Conservation (phyloP, 2,888 invertebrate species). For the Hirtodrosophila duncani region DNA sequence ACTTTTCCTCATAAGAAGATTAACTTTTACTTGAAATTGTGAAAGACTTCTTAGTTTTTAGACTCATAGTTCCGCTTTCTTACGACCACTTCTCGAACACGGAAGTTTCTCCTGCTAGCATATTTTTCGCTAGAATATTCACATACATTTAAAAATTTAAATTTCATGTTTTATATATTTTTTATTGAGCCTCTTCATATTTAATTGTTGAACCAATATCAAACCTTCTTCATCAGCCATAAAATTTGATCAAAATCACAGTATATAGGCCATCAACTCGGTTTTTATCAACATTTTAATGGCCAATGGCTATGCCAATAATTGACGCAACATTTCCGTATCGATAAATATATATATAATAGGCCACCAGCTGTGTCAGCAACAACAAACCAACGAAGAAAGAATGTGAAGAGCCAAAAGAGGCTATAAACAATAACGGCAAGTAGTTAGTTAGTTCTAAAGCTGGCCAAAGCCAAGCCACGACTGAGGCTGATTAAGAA, state of each 20-base stretch:
- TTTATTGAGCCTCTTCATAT: conserved; percentile 17
- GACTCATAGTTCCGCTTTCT: background rate
- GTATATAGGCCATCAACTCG: conserved; percentile 35
- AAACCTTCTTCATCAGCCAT: conserved; percentile 16
- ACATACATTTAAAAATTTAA: conserved; percentile 22
- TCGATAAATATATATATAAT: background rate
- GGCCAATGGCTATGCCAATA: conserved; percentile 8
- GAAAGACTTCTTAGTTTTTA: background rate
- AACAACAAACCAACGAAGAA: background rate
- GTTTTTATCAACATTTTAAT: conserved; percentile 13
- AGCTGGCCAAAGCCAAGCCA: conserved; percentile 31
- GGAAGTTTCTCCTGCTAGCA: conserved; percentile 19
- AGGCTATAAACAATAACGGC: conserved; percentile 2
- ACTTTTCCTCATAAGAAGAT: no score
- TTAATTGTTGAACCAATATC: conserved; percentile 5
- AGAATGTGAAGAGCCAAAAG: background rate
- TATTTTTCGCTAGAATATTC: conserved; percentile 16
- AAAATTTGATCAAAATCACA: conserved; percentile 22
- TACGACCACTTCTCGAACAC: conserved; percentile 20
- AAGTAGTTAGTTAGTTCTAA: conserved; percentile 28
- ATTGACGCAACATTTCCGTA: conserved; percentile 32
- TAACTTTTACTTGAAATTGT: no score
- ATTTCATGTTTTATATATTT: conserved; percentile 21
- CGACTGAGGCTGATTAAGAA: conserved; percentile 34
- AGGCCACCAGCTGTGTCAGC: conserved; percentile 32